Conservation (phyloP, 2,113 vertebrate genomes). For the Panthera leo region DNA sequence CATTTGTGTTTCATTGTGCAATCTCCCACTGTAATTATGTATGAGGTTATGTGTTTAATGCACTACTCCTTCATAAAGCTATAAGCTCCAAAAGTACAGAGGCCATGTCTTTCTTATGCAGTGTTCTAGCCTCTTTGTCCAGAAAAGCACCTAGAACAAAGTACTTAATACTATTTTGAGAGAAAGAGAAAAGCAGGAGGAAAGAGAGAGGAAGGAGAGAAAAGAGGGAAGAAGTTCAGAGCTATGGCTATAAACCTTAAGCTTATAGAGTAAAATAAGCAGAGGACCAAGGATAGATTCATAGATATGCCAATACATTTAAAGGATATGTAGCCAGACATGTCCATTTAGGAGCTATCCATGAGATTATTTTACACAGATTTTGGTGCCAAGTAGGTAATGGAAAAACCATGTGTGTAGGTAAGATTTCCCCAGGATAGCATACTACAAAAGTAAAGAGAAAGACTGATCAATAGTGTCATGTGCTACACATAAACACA, state of each 20-base stretch:
- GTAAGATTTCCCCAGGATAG: neutral
- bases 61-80: neutral
- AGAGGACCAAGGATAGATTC: neutral
- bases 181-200: neutral
- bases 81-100: neutral
- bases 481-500: neutral
- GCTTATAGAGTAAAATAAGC: neutral
- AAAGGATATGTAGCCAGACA: constrained; percentile 14
- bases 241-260: neutral
- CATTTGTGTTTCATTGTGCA: neutral
- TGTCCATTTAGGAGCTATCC: neutral
- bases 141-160: neutral
- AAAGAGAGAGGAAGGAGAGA: neutral
- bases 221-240: constrained; percentile 14
- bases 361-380: neutral
- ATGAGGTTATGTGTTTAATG: neutral
- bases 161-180: neutral
- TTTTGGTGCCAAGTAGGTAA: neutral
- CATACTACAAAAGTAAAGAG: neutral
- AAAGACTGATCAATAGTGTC: neutral
- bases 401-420: neutral
- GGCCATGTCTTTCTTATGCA: neutral
- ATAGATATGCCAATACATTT: neutral
- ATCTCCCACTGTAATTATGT: neutral
- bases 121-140: neutral